Evolutionary conservation across 2,797 vertebrate genomes (phyloP), one percentile per base, ranked within the genome.

Genomic region (Helarctos malayanus): DNA sequence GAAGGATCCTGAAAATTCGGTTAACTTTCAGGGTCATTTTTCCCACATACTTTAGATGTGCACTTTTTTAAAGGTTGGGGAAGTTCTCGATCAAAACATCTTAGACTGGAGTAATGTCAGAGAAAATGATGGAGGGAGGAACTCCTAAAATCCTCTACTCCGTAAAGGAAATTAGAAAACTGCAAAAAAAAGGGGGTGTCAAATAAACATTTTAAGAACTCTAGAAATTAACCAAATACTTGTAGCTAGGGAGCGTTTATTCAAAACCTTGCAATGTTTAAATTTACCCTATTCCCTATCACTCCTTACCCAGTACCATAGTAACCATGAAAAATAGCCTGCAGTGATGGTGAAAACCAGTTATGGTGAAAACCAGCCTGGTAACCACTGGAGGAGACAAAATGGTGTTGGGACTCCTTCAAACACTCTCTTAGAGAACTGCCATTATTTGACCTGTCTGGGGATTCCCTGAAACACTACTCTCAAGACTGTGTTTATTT

Each of bases 161-260:
- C 41, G 29, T 38, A 65, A 81, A 94, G 81, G 68, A 63, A 92
- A 76, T 38, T 57, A 92, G 61, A 75, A 94, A 86, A 83, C 7
- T 75, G 56, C 13, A 61, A 45, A 54, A 38, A n/a, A 27, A 5
- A 7, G 29, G 5, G 35, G 61, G 45, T 2, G n/a, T 35, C 23
- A 59, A 87, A 56, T 87, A 38, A 82, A 69, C 12, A 75, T 80
- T 92, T 84, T 85, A 61, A 91, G 56, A 91, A 59, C 11, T 84
- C 47, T 84, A 83, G 45, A 97, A 96, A 76, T 89, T 69, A 96
- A 80, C 38, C 18, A 86, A 89, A 71, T 80, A 7, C 14, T 87
- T 86, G 52, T 18, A 71, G 29, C 75, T 65, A 16, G 19, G 47
- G 69, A 97, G 2, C 18, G 73, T 73, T 73, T 79, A 65, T 54